Conservation (phyloP, 2,888 invertebrate genomes). For the Glyphotaelius pellucidus region DNA sequence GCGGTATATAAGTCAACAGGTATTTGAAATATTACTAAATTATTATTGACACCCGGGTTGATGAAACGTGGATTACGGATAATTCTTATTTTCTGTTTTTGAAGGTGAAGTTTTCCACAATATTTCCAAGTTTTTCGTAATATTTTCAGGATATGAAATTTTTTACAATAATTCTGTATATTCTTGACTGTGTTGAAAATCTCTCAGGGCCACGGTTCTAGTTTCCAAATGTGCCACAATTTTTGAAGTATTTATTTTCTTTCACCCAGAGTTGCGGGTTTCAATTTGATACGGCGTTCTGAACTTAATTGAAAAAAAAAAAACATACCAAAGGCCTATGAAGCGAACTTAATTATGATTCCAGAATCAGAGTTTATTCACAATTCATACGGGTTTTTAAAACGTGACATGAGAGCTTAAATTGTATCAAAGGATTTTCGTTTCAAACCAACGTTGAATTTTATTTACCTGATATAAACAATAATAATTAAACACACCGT, state of each 20-base stretch:
- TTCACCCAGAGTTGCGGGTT: neutral
- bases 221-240: neutral
- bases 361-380: constrained; percentile 11
- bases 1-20: no score
- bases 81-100: no score
- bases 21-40: no score
- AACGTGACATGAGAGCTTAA: constrained; percentile 14
- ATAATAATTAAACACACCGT: neutral
- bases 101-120: no score
- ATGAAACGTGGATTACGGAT: no score
- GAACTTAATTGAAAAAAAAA: constrained; percentile 10
- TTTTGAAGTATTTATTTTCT: neutral
- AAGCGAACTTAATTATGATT: constrained; percentile 14
- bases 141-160: no score
- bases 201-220: neutral
- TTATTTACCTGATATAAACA: neutral
- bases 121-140: no score
- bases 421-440: neutral
- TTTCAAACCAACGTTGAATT: neutral
- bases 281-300: neutral
- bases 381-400: neutral
- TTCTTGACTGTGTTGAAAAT: neutral
- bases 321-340: constrained; percentile 4
- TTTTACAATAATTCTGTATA: no score
- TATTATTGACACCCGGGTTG: no score